A percentile compares a stretch with the other conserved stretches of the same genome.
These are phyloP conservation scores for Chloroceryle aenea DNA, from an alignment of 2,113 vertebrate genomes.

Conservation along the genomic window DNA sequence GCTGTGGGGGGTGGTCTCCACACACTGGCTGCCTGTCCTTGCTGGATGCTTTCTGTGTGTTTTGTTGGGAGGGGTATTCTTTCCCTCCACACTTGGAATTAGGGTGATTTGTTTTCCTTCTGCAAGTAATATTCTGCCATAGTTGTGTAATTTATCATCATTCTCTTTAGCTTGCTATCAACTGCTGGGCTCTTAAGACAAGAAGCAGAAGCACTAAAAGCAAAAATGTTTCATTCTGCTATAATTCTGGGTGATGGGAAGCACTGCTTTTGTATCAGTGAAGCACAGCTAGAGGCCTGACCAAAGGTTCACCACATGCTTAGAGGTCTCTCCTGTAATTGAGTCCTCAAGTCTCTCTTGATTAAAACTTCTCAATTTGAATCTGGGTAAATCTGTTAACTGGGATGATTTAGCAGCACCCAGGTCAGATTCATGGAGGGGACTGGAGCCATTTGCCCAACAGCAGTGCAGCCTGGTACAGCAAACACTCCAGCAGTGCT, in stretches of 20 bases:
- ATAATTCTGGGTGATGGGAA: neutral
- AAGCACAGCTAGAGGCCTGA: neutral
- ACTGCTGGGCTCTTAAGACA: neutral
- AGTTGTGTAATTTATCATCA: neutral
- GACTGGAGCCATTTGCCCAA: neutral
- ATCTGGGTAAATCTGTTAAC: neutral
- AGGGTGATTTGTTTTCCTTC: neutral
- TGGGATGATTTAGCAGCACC: neutral
- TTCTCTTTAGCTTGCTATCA: neutral
- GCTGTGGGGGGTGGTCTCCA: neutral
- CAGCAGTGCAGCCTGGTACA: neutral
- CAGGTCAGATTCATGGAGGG: rapidly evolving
- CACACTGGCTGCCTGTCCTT: neutral
- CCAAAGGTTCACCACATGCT: neutral
- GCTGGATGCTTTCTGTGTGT: neutral
- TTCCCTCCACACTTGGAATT: neutral
- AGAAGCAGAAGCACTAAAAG: constrained; percentile 19
- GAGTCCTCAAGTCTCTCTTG: neutral
- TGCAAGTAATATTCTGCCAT: neutral
- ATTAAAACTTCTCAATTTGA: neutral
- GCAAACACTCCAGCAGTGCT: neutral
- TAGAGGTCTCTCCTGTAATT: neutral
- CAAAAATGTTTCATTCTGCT: constrained; percentile 16
- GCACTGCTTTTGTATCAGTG: neutral
- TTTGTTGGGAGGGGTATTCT: neutral